These are phyloP conservation scores for Neofelis nebulosa DNA, from an alignment of 2,113 vertebrate species.

Conservation along the genomic window DNA sequence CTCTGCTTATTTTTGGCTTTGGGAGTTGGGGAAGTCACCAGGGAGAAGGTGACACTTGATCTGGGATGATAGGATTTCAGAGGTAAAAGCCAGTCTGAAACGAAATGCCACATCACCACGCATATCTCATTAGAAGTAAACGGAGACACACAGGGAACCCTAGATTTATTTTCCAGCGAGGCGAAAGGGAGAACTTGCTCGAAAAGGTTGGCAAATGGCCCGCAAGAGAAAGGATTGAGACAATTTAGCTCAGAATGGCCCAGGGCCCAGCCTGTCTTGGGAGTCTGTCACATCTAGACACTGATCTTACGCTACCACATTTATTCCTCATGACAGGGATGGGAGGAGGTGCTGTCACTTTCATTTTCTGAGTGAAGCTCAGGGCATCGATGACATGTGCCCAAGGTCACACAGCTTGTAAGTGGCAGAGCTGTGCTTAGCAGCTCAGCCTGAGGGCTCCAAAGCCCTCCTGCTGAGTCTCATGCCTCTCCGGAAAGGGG, in stretches of 20 bases:
- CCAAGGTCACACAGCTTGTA: background rate
- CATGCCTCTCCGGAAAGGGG: background rate
- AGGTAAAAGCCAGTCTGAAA: background rate
- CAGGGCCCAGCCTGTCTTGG: background rate
- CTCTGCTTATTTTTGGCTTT: background rate
- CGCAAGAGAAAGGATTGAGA: background rate
- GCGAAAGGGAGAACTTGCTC: background rate
- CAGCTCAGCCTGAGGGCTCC: background rate
- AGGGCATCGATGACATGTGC: background rate
- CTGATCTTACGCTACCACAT: fast-evolving
- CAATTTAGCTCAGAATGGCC: background rate
- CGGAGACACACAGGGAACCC: background rate
- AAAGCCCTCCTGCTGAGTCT: background rate
- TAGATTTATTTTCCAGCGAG: background rate
- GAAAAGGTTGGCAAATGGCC: background rate
- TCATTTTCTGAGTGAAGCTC: background rate
- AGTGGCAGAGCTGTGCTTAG: background rate
- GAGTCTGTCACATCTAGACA: background rate
- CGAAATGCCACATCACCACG: background rate
- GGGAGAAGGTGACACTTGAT: slow-evolving; percentile 1
- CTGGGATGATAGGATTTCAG: slow-evolving; percentile 44
- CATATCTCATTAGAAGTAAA: background rate
- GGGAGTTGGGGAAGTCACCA: background rate
- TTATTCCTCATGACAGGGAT: background rate
- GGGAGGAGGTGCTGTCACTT: background rate